These are phyloP conservation scores for Nineta flava DNA, from an alignment of 2,888 invertebrate species.

Conservation along the genomic window DNA sequence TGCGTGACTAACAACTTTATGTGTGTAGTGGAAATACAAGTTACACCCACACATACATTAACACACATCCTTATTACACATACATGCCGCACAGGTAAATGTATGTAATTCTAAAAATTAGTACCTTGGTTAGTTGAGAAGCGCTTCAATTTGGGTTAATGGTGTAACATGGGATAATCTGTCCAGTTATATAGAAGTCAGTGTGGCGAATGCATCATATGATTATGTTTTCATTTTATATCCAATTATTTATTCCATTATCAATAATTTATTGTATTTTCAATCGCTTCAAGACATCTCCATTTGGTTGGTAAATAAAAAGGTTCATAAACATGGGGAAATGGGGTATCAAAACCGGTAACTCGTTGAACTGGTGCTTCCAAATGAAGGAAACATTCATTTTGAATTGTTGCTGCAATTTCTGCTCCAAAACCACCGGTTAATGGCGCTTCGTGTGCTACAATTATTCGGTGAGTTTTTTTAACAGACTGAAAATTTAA, in stretches of 20 bases:
- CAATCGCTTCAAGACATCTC: constrained; percentile 73
- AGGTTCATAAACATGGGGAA: constrained; percentile 90
- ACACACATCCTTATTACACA: too few species aligned
- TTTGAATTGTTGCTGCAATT: constrained; percentile 83
- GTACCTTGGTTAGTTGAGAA: too few species aligned
- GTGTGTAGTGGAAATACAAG: too few species aligned
- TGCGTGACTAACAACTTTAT: too few species aligned
- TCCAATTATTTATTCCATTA: background rate
- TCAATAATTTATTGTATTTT: constrained; percentile 58
- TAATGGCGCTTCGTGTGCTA: constrained; percentile 93
- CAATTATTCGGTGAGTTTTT: constrained; percentile 82
- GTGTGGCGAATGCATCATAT: too few species aligned
- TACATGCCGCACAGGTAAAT: too few species aligned
- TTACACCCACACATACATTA: too few species aligned
- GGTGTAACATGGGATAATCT: too few species aligned
- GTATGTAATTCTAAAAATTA: too few species aligned
- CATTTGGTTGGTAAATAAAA: constrained; percentile 93
- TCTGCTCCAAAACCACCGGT: constrained; percentile 95
- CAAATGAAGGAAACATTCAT: constrained; percentile 84
- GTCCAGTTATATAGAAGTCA: too few species aligned
- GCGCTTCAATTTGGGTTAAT: too few species aligned
- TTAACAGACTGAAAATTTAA: constrained; percentile 64
- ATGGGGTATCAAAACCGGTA: constrained; percentile 94
- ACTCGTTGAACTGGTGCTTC: constrained; percentile 86
- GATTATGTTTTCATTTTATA: too few species aligned